Evolutionary conservation across 2,113 vertebrate species (phyloP).

Genomic region (Aptenodytes forsteri): DNA sequence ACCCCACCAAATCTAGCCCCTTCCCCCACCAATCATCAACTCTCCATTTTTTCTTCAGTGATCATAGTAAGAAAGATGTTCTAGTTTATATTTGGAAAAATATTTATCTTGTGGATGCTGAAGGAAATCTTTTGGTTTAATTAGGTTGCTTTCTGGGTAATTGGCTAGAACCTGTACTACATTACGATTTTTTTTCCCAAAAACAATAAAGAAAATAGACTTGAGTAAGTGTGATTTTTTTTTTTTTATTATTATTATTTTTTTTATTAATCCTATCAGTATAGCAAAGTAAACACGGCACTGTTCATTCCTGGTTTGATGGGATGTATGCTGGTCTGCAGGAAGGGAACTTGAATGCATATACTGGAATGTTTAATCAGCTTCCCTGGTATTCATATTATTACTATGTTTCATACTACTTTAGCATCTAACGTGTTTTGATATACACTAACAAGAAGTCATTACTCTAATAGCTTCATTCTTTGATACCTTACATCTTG

Average conservation of each 20-base stretch:
- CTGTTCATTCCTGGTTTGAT: background rate
- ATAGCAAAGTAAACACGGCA: background rate
- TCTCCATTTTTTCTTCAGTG: background rate
- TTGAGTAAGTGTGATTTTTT: background rate
- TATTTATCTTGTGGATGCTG: background rate
- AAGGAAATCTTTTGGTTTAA: background rate
- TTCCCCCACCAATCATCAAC: background rate
- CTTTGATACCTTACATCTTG: rapidly evolving
- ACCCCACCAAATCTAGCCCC: background rate
- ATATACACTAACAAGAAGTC: background rate
- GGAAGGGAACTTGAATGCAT: background rate
- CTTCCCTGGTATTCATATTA: background rate
- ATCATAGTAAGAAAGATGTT: background rate
- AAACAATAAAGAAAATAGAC: background rate
- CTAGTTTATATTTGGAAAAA: background rate
- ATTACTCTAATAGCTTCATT: background rate
- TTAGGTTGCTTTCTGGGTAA: background rate
- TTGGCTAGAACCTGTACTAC: background rate
- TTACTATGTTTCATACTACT: background rate
- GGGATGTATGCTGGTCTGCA: background rate
- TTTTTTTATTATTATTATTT: too few species aligned
- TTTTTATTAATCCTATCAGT: background rate
- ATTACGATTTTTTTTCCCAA: background rate
- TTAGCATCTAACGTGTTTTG: background rate
- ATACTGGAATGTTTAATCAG: background rate